Evolutionary conservation across 2,797 vertebrate species (phyloP).

Genomic region (Schizothorax lantsangensis): DNA sequence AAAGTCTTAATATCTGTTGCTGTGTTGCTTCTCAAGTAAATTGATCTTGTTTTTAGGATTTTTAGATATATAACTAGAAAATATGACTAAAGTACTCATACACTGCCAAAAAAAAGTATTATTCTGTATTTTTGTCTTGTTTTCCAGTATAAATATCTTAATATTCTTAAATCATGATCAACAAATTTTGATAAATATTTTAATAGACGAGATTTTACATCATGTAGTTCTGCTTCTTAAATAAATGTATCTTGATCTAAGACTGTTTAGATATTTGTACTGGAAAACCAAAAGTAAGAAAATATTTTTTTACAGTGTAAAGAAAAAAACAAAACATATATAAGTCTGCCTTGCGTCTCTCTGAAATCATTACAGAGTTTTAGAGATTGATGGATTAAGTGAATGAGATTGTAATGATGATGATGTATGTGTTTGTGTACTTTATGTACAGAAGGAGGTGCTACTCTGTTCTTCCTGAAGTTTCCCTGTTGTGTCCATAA

Average conservation of each 20-base stretch:
- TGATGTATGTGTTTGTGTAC: background rate
- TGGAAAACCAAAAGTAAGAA: background rate
- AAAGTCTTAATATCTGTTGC: background rate
- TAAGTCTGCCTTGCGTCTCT: background rate
- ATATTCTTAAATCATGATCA: background rate
- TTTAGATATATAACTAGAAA: background rate
- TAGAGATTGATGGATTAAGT: background rate
- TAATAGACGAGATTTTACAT: no score
- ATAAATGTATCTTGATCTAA: background rate
- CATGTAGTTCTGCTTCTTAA: background rate
- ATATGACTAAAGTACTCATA: background rate
- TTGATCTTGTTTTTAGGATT: background rate
- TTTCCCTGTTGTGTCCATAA: conserved; percentile 6
- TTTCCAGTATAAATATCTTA: background rate
- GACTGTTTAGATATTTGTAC: background rate
- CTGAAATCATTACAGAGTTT: background rate
- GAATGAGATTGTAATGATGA: background rate
- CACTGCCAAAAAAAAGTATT: background rate
- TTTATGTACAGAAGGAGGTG: background rate
- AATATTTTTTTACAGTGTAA: background rate
- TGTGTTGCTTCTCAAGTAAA: background rate
- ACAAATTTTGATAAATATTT: no score
- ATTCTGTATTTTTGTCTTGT: background rate
- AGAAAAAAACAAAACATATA: background rate
- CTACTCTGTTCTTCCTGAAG: background rate